Percentiles rank a stretch among this genome's conserved stretches.
These are phyloP conservation scores for Caloenas nicobarica DNA, from an alignment of 2,113 vertebrate genomes.

Conservation along the genomic window DNA sequence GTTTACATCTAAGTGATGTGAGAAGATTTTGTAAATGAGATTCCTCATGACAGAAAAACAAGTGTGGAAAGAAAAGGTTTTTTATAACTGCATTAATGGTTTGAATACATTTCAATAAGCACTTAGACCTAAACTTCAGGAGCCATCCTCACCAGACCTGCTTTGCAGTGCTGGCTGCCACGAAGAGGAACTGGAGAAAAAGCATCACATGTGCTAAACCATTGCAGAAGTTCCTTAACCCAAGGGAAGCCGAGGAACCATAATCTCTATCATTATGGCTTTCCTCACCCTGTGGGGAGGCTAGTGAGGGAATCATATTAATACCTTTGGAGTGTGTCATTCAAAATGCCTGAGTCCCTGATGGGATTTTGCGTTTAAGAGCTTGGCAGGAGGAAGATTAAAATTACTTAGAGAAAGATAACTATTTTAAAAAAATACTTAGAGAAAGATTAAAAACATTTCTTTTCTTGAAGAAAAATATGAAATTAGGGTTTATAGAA, in stretches of 20 bases:
- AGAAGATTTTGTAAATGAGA: background rate
- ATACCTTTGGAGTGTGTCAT: background rate
- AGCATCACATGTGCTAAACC: background rate
- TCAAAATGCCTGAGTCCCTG: background rate
- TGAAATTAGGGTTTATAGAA: background rate
- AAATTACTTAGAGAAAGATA: background rate
- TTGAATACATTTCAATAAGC: background rate
- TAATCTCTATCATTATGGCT: background rate
- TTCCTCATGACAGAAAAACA: background rate
- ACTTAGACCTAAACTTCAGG: background rate
- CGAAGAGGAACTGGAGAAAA: background rate
- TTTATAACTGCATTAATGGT: background rate
- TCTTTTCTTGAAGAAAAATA: background rate
- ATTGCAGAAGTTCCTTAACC: background rate
- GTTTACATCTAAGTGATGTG: background rate
- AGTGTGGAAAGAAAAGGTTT: background rate
- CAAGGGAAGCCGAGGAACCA: background rate
- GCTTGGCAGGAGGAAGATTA: background rate
- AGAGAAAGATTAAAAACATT: background rate
- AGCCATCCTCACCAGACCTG: background rate
- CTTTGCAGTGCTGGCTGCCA: background rate
- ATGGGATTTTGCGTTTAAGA: background rate
- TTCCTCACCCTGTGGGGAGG: conserved; percentile 7
- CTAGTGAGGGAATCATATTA: background rate
- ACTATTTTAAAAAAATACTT: background rate